Conservation (phyloP, 2,113 vertebrate genomes). For the Macquaria ambigua region DNA sequence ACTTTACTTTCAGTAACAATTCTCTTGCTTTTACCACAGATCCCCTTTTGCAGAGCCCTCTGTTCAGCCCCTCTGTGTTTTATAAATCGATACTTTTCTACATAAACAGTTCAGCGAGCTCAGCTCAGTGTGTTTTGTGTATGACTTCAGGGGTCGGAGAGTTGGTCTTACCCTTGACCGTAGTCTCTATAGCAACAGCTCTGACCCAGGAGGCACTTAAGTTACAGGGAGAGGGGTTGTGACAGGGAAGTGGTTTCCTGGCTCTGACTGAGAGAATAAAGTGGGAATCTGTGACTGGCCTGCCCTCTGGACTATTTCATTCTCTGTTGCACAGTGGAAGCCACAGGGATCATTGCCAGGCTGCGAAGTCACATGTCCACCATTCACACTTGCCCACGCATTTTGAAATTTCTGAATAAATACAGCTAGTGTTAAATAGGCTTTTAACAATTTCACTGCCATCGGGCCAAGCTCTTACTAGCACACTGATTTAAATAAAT, state of each 20-base stretch:
- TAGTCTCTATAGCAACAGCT: conserved; percentile 66
- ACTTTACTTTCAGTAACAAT: neutral
- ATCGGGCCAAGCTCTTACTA: conserved; percentile 10
- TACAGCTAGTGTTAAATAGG: conserved; percentile 12
- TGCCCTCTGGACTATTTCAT: conserved; percentile 67
- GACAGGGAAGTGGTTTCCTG: conserved; percentile 65
- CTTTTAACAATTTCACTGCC: conserved; percentile 12
- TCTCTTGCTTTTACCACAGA: neutral
- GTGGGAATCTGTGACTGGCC: conserved; percentile 47
- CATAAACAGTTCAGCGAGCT: conserved; percentile 12
- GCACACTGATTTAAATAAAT: conserved; percentile 23
- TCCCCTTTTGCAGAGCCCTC: neutral
- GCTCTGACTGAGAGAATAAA: conserved; percentile 53
- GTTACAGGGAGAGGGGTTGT: conserved; percentile 52
- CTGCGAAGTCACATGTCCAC: conserved; percentile 62
- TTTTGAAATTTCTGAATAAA: conserved; percentile 46
- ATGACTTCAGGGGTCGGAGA: conserved; percentile 22
- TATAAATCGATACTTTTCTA: neutral
- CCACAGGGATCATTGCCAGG: conserved; percentile 46
- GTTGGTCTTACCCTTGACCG: conserved; percentile 26
- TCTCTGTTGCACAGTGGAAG: conserved; percentile 51
- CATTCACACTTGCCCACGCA: conserved; percentile 58
- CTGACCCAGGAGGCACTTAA: conserved; percentile 63
- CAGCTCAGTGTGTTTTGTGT: conserved; percentile 32
- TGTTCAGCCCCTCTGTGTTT: neutral